Evolutionary conservation across 64 coral and sea anemone species (phyloP).

Genomic region (Platygyra sinensis): DNA sequence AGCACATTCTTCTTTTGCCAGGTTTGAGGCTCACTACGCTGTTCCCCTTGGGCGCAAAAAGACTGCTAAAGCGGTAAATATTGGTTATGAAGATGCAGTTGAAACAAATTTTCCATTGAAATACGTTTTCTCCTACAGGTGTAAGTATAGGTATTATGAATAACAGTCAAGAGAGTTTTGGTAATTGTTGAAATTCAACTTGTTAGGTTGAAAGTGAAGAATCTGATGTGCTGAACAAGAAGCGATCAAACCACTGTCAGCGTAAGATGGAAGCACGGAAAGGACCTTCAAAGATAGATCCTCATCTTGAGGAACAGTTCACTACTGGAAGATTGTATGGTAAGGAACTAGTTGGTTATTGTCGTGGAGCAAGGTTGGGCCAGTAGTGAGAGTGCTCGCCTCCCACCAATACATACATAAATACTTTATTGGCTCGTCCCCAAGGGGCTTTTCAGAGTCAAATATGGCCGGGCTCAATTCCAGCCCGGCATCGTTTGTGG

Average conservation of each 20-base stretch:
- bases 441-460: no score
- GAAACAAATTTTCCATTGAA: no score
- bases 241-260: conserved; percentile 79
- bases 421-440: no score
- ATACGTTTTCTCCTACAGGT: no score
- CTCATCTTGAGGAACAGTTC: conserved; percentile 84
- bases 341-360: conserved; percentile 1
- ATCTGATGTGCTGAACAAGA: conserved; percentile 80
- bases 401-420: no score
- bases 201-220: conserved; percentile 58
- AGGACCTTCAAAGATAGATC: conserved; percentile 33
- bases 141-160: no score
- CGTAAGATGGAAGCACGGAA: conserved; percentile 64
- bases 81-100: no score
- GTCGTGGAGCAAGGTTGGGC: no score
- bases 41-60: conserved; percentile 93
- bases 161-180: no score
- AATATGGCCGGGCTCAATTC: no score
- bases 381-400: no score
- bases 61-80: conserved; percentile 72
- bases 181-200: not conserved
- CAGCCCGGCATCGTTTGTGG: no score
- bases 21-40: conserved; percentile 92
- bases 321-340: conserved; percentile 86
- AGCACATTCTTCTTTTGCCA: conserved; percentile 10